These are phyloP conservation scores for Limenitis camilla DNA, from an alignment of 2,888 invertebrate species.

Conservation along the genomic window DNA sequence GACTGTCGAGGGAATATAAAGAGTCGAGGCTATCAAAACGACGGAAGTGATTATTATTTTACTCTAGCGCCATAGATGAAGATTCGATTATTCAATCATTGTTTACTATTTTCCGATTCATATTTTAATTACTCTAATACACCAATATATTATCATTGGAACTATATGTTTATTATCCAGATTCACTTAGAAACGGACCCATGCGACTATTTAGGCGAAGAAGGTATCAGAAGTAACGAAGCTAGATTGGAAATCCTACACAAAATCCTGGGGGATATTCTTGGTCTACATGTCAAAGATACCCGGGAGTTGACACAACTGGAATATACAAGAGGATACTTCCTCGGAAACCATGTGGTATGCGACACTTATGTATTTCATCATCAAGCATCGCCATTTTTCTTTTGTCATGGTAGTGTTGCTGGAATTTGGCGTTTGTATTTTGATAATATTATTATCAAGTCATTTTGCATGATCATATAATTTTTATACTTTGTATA, in stretches of 20 bases:
- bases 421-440: slow-evolving; percentile 32
- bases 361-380: slow-evolving; percentile 26
- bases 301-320: slow-evolving; percentile 39
- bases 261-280: slow-evolving; percentile 81
- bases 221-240: slow-evolving; percentile 68
- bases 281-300: slow-evolving; percentile 77
- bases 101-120: too few species aligned
- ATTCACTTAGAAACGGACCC: slow-evolving; percentile 89
- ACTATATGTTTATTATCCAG: slow-evolving; percentile 46
- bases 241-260: slow-evolving; percentile 86
- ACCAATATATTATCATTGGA: too few species aligned
- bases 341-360: slow-evolving; percentile 89
- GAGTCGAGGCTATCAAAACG: too few species aligned
- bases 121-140: too few species aligned
- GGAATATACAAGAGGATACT: slow-evolving; percentile 79
- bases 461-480: neutral
- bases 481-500: too few species aligned
- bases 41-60: too few species aligned
- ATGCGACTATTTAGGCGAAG: slow-evolving; percentile 61
- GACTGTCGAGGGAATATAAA: too few species aligned
- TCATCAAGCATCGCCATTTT: slow-evolving; percentile 41
- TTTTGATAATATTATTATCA: slow-evolving; percentile 6
- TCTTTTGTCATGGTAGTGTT: slow-evolving; percentile 33
- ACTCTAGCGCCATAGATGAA: too few species aligned
- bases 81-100: too few species aligned